phyloP scores from a whole-genome alignment of 1,140 invertebrate species.

The Ceratosolen fusciceps region DNA sequence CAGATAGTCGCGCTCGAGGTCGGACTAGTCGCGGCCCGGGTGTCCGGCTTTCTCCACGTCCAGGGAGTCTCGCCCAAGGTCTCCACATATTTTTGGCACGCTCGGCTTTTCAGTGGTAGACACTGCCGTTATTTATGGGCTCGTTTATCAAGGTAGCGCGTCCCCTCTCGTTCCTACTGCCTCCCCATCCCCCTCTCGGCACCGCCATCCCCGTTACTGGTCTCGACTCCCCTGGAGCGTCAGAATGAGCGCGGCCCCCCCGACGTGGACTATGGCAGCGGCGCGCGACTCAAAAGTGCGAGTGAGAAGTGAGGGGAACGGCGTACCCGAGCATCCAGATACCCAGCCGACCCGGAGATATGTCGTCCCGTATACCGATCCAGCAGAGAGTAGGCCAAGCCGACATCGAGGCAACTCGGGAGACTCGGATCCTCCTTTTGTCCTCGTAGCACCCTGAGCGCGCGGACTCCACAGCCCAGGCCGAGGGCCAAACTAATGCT shows the following conservation, averaged over 20 bases:
- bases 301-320: not conserved
- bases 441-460: not conserved
- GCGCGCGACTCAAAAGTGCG: not conserved
- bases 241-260: constrained; percentile 27
- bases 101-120: constrained; percentile 69
- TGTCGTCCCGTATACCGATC: constrained; percentile 67
- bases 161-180: no score
- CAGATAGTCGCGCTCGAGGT: not conserved
- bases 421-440: not conserved
- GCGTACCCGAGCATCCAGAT: no score
- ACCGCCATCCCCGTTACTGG: constrained; percentile 59
- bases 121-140: constrained; percentile 70
- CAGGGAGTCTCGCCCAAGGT: not conserved
- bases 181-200: no score
- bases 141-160: constrained; percentile 69
- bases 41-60: not conserved
- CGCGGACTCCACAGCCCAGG: not conserved
- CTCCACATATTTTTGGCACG: constrained; percentile 53
- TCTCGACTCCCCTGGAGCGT: constrained; percentile 26
- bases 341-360: constrained; percentile 68
- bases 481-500: not conserved
- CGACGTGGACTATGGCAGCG: constrained; percentile 58
- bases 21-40: not conserved
- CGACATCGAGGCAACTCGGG: not conserved
- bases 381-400: constrained; percentile 34